Percentiles rank a stretch among this genome's conserved stretches.
Evolutionary conservation across 1,140 invertebrate genomes (phyloP).

Genomic region (Adoxophyes honmai): DNA sequence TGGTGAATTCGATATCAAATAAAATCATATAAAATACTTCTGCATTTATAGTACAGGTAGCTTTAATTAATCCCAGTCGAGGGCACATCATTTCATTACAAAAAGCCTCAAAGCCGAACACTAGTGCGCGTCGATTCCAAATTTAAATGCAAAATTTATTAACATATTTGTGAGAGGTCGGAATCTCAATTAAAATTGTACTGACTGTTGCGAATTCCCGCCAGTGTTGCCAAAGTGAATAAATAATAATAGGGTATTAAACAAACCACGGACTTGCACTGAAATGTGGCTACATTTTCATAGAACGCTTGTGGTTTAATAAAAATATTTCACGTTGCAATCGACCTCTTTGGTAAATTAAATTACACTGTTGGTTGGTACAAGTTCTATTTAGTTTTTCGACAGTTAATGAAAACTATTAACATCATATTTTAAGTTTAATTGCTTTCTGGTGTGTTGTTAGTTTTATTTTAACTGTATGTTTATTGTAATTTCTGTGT

Average conservation of each 20-base stretch:
- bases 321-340: constrained; percentile 9
- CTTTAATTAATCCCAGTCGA: not conserved
- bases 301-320: constrained; percentile 10
- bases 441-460: too few relatives aligned
- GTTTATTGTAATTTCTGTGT: too few relatives aligned
- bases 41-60: not conserved
- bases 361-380: not conserved
- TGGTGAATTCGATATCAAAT: too few relatives aligned
- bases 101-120: not conserved
- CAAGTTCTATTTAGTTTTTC: not conserved
- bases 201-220: constrained; percentile 8
- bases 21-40: too few relatives aligned
- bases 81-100: too few relatives aligned
- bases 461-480: too few relatives aligned
- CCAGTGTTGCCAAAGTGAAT: constrained; percentile 8
- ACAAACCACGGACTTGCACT: not conserved
- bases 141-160: constrained; percentile 16
- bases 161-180: constrained; percentile 11
- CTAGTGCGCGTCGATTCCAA: not conserved
- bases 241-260: constrained; percentile 13
- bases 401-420: not conserved
- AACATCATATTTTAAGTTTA: constrained; percentile 9
- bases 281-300: constrained; percentile 15
- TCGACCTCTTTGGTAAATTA: not conserved
- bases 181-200: constrained; percentile 13